Conservation (phyloP, 2,888 invertebrate species). For the Petrolisthes manimaculis region DNA sequence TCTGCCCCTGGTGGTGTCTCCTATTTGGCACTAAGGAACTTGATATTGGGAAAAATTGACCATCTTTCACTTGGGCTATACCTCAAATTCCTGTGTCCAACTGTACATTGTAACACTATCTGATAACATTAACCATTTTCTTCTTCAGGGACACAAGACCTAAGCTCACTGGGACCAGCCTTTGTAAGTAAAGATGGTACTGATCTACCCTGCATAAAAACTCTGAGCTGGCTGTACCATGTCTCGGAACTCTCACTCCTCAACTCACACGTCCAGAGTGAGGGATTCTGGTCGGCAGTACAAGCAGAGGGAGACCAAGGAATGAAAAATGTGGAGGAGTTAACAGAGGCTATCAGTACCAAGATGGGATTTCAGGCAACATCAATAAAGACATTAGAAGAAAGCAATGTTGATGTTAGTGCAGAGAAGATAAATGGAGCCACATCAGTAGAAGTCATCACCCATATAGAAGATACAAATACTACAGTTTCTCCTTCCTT, state of each 20-base stretch:
- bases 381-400: background rate
- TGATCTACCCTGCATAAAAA: background rate
- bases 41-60: background rate
- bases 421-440: background rate
- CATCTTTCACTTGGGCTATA: background rate
- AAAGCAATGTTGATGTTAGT: background rate
- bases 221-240: constrained; percentile 25
- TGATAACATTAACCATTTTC: background rate
- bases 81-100: background rate
- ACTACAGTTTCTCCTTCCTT: background rate
- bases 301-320: background rate
- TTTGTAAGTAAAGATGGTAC: background rate
- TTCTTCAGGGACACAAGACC: background rate
- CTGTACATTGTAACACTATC: background rate
- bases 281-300: background rate
- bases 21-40: too few species aligned
- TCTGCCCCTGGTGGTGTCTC: too few species aligned
- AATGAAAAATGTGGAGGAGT: background rate
- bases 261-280: constrained; percentile 4
- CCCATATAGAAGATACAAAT: background rate
- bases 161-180: background rate
- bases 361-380: background rate
- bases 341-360: background rate
- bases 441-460: background rate
- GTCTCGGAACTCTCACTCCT: constrained; percentile 27